phyloP scores from a whole-genome alignment of 2,888 invertebrate genomes.

The Metopia argyrocephala region DNA sequence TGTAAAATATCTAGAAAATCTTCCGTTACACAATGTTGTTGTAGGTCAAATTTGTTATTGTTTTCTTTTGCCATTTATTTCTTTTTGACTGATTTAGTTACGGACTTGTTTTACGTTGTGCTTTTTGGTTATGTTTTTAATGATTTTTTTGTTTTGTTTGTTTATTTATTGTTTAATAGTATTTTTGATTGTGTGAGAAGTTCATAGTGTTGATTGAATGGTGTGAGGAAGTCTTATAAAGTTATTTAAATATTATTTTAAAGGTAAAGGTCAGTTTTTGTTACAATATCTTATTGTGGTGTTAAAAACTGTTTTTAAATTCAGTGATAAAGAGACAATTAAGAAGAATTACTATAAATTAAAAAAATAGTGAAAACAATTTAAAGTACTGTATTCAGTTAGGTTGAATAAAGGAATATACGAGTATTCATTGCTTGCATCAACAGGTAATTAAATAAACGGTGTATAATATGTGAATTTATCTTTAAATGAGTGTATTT shows the following conservation, averaged over 20 bases:
- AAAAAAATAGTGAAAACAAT: background rate
- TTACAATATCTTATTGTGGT: background rate
- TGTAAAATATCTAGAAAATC: background rate
- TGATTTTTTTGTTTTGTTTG: background rate
- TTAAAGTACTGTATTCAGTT: too few relatives aligned
- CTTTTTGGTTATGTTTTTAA: background rate
- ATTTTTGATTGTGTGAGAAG: background rate
- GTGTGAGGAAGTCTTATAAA: slow-evolving; percentile 8
- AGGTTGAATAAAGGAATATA: too few relatives aligned
- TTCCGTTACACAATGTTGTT: slow-evolving; percentile 38
- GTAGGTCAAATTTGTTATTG: slow-evolving; percentile 37
- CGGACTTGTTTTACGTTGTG: slow-evolving; percentile 15
- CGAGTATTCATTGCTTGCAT: too few relatives aligned
- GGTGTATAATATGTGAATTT: too few relatives aligned
- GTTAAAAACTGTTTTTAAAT: background rate
- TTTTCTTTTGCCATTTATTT: background rate
- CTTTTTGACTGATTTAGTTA: background rate
- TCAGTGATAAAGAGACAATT: background rate
- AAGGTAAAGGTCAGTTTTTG: slow-evolving; percentile 46
- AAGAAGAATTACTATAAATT: background rate
- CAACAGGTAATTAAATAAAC: background rate
- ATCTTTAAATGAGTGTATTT: too few relatives aligned
- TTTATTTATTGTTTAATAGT: background rate
- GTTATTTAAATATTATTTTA: background rate
- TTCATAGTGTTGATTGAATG: background rate